A percentile compares a stretch with the other conserved stretches of the same genome.
Conservation (phyloP, 1,140 invertebrate species). For the Spodoptera frugiperda region DNA sequence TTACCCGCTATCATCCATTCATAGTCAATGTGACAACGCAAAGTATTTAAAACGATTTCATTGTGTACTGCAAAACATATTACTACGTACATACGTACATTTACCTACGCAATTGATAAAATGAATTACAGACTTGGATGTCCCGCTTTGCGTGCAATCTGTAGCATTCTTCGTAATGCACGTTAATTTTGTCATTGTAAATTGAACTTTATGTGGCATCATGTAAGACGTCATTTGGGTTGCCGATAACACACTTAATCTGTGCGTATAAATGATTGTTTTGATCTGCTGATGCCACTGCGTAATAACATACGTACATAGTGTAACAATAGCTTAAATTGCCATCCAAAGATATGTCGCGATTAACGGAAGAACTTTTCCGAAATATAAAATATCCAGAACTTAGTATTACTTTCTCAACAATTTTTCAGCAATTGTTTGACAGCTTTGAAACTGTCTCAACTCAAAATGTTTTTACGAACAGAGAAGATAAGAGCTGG, state of each 20-base stretch:
- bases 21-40: conserved; percentile 1
- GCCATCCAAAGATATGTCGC: neutral
- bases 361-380: neutral
- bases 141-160: conserved; percentile 51
- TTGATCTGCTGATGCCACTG: conserved; percentile 63
- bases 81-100: conserved; percentile 36
- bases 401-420: too few species aligned
- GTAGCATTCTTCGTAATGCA: conserved; percentile 50
- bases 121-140: conserved; percentile 51
- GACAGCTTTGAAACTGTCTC: too few species aligned
- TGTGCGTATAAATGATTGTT: conserved; percentile 64
- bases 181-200: neutral
- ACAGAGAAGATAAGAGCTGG: too few species aligned
- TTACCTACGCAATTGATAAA: conserved; percentile 49
- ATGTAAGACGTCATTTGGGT: conserved; percentile 18
- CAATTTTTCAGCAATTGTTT: too few species aligned
- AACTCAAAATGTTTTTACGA: too few species aligned
- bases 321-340: conserved; percentile 48
- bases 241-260: conserved; percentile 9
- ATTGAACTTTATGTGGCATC: neutral
- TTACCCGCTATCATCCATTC: conserved; percentile 50
- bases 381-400: too few species aligned
- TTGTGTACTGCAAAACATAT: conserved; percentile 50
- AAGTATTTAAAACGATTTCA: conserved; percentile 50
- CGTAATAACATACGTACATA: conserved; percentile 59